phyloP scores from a whole-genome alignment of 2,888 invertebrate genomes.

The Pardosa pseudoannulata region DNA sequence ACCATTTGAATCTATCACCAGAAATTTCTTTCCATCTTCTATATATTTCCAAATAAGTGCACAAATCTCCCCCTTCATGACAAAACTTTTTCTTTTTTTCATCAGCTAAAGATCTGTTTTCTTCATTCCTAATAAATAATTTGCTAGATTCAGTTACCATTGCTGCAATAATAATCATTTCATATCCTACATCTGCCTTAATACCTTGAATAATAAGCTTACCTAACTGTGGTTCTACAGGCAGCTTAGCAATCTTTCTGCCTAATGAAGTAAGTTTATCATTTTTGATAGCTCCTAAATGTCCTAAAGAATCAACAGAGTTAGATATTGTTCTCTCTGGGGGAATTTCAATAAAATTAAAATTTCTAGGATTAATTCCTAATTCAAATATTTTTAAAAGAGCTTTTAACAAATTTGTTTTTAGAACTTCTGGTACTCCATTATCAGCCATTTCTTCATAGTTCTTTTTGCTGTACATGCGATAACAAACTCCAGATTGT shows the following conservation, averaged over 20 bases:
- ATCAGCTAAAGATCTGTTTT: conserved; percentile 75
- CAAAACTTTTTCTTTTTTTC: conserved; percentile 75
- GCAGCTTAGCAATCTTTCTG: conserved; percentile 76
- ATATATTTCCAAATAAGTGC: conserved; percentile 75
- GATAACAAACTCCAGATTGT: conserved; percentile 77
- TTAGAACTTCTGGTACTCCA: conserved; percentile 77
- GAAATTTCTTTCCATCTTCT: conserved; percentile 74
- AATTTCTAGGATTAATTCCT: conserved; percentile 75
- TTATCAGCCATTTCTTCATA: conserved; percentile 75
- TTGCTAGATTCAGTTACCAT: conserved; percentile 75
- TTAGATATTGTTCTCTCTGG: conserved; percentile 74
- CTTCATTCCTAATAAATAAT: conserved; percentile 76
- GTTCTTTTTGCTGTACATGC: conserved; percentile 76
- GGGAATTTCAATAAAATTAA: conserved; percentile 76
- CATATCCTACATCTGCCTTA: conserved; percentile 68
- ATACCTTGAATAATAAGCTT: conserved; percentile 72
- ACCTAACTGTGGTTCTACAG: conserved; percentile 76
- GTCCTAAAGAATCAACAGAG: conserved; percentile 75
- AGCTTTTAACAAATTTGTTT: conserved; percentile 52
- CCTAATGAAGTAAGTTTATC: conserved; percentile 76
- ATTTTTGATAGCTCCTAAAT: conserved; percentile 75
- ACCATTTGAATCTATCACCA: conserved; percentile 75
- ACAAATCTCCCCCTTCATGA: conserved; percentile 75
- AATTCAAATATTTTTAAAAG: conserved; percentile 65
- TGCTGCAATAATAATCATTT: conserved; percentile 76